Evolutionary conservation across 2,113 vertebrate species (phyloP).

Genomic region (Heliornis fulica): DNA sequence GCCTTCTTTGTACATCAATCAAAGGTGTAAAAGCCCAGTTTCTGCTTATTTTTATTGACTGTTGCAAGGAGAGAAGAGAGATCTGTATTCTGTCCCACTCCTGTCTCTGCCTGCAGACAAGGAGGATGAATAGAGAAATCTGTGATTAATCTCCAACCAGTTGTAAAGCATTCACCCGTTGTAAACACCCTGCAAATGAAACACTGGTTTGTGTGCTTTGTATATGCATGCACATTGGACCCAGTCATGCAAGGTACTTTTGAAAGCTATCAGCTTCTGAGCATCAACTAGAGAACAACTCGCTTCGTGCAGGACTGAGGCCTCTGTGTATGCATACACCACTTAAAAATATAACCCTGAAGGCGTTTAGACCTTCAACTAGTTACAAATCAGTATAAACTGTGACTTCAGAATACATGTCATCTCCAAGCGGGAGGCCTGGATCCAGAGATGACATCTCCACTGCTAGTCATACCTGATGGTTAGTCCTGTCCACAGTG

Average conservation of each 20-base stretch:
- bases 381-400: slow-evolving; percentile 76
- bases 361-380: neutral
- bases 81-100: neutral
- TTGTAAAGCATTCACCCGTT: neutral
- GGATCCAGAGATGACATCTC: slow-evolving; percentile 85
- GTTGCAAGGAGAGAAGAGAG: neutral
- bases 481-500: slow-evolving; percentile 91
- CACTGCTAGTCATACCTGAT: slow-evolving; percentile 96
- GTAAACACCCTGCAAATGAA: neutral
- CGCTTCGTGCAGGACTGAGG: neutral
- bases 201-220: neutral
- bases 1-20: neutral
- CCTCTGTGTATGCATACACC: neutral
- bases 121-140: neutral
- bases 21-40: neutral
- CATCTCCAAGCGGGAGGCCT: slow-evolving; percentile 69
- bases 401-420: slow-evolving; percentile 83
- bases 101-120: neutral
- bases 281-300: neutral
- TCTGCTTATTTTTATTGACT: neutral
- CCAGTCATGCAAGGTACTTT: neutral
- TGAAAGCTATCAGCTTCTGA: neutral
- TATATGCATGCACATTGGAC: neutral
- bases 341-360: neutral
- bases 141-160: neutral